Percentiles rank a stretch among this genome's conserved stretches.
These are phyloP conservation scores for Ischnura elegans DNA, from an alignment of 2,888 invertebrate species.

Conservation along the genomic window DNA sequence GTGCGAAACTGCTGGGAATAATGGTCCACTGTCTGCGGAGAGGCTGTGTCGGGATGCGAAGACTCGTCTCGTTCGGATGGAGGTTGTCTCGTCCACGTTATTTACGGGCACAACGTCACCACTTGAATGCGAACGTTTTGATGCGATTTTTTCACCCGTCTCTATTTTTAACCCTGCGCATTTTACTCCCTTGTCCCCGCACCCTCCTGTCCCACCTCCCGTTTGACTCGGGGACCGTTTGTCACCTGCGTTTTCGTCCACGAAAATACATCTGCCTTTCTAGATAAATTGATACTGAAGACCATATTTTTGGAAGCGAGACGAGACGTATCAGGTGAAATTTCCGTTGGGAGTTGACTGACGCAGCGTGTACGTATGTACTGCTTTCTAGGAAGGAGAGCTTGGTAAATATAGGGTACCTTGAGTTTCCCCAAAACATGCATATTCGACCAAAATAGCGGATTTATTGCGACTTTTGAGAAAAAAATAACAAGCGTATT, in stretches of 20 bases:
- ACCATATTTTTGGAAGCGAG: too few species aligned
- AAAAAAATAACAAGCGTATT: too few species aligned
- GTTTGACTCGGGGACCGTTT: neutral
- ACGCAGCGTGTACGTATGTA: neutral
- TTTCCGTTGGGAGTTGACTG: neutral
- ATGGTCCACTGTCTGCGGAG: neutral
- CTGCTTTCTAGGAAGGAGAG: neutral
- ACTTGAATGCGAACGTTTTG: slow-evolving; percentile 35
- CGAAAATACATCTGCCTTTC: neutral
- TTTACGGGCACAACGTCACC: slow-evolving; percentile 8
- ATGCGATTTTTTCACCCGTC: neutral
- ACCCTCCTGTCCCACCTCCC: neutral
- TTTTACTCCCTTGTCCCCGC: neutral
- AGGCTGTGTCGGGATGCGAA: neutral
- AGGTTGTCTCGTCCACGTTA: neutral
- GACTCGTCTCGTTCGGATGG: neutral
- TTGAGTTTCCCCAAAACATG: too few species aligned
- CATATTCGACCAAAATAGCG: too few species aligned
- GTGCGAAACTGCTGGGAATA: neutral
- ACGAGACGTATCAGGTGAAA: neutral
- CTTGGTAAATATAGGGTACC: too few species aligned
- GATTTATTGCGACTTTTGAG: too few species aligned
- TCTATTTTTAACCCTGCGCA: neutral
- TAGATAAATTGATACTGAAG: neutral
- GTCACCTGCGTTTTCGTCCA: neutral